Evolutionary conservation across 2,797 vertebrate genomes (phyloP).

Genomic region (Dendrocincla fuliginosa): DNA sequence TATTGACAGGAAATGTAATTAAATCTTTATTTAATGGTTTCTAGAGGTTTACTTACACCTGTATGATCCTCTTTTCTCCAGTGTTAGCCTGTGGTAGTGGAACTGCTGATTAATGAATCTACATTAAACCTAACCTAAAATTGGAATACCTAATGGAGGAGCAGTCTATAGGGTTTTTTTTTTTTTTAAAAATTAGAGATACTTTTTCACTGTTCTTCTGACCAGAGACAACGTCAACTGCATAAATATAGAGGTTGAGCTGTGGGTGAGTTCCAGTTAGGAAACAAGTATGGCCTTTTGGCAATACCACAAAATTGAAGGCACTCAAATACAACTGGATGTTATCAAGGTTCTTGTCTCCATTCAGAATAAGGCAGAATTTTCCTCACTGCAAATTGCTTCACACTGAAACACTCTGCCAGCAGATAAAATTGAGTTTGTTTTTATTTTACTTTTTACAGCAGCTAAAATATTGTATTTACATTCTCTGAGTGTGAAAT

Average conservation of each 20-base stretch:
- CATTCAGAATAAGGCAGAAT: constrained; percentile 49
- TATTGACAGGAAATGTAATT: background rate
- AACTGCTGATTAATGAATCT: background rate
- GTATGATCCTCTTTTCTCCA: background rate
- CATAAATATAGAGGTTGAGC: background rate
- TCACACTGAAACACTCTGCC: constrained; percentile 46
- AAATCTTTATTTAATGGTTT: background rate
- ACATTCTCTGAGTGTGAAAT: constrained; percentile 67
- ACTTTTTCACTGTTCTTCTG: background rate
- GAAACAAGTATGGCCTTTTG: background rate
- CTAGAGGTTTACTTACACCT: background rate
- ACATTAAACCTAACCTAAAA: background rate
- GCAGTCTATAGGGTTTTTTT: background rate
- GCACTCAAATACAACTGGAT: constrained; percentile 15
- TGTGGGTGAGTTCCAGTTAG: background rate
- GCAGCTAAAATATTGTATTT: constrained; percentile 68
- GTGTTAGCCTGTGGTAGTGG: background rate
- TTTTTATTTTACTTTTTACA: constrained; percentile 30
- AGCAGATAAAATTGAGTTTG: constrained; percentile 57
- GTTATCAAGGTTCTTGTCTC: constrained; percentile 53
- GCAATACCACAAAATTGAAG: background rate
- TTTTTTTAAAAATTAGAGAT: background rate
- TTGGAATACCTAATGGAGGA: background rate
- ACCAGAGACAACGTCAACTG: background rate
- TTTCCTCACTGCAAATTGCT: constrained; percentile 61